Percentiles rank a stretch among this genome's conserved stretches.
These are phyloP conservation scores for Osmerus mordax DNA, from an alignment of 2,113 vertebrate species.

Conservation along the genomic window DNA sequence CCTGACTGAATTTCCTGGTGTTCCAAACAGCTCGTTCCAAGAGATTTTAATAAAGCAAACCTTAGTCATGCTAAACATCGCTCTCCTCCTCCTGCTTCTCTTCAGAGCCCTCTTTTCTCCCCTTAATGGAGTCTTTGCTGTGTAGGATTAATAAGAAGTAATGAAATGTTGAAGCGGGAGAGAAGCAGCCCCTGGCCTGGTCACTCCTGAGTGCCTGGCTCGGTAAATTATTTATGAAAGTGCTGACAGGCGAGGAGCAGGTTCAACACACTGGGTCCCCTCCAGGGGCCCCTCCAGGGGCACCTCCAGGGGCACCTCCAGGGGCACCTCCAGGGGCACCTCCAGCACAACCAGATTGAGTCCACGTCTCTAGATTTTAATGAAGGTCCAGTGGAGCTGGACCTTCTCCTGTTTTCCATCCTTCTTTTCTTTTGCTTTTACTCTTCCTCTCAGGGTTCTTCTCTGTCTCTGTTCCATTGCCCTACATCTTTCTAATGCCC, in stretches of 20 bases:
- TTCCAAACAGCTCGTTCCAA: too few relatives aligned
- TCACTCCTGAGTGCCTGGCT: constrained; percentile 43
- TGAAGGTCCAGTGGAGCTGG: constrained; percentile 62
- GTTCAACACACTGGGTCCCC: constrained; percentile 55
- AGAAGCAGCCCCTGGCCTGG: constrained; percentile 23
- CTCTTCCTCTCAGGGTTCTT: too few relatives aligned
- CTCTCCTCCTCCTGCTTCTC: neutral
- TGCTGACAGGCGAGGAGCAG: constrained; percentile 65
- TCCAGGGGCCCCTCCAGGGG: constrained; percentile 14
- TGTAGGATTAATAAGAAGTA: constrained; percentile 31
- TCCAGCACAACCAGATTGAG: constrained; percentile 52
- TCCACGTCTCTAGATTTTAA: constrained; percentile 59
- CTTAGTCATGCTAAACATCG: too few relatives aligned
- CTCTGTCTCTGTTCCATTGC: too few relatives aligned
- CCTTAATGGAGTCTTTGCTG: neutral
- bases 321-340: too few relatives aligned
- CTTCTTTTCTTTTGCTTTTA: too few relatives aligned
- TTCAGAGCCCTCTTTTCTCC: neutral
- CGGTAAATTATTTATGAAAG: constrained; percentile 70
- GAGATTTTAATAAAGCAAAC: too few relatives aligned
- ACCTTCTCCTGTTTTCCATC: too few relatives aligned
- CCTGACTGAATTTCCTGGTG: too few relatives aligned
- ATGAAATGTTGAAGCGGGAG: constrained; percentile 44
- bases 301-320: too few relatives aligned
- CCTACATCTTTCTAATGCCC: neutral